phyloP scores from a whole-genome alignment of 2,797 vertebrate genomes.

The Clamator glandarius region DNA sequence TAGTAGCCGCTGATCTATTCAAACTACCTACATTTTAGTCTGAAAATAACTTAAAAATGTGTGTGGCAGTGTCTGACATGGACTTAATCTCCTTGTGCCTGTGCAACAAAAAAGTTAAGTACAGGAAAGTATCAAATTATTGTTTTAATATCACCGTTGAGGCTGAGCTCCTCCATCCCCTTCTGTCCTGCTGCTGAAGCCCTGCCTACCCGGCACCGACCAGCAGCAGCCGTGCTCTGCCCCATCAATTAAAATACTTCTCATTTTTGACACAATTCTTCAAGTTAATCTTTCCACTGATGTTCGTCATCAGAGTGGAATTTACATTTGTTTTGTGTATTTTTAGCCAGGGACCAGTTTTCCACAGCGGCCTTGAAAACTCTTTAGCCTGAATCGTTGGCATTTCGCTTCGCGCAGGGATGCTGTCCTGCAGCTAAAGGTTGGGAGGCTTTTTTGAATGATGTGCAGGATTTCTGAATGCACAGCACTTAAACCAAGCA shows the following conservation, averaged over 20 bases:
- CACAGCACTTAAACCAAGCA: background rate
- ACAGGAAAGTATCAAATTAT: background rate
- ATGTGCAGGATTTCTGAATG: background rate
- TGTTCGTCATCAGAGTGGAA: slow-evolving; percentile 37
- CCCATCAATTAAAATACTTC: slow-evolving; percentile 31
- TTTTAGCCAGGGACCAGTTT: slow-evolving; percentile 41
- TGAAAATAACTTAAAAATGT: accelerated
- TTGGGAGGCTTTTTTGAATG: background rate
- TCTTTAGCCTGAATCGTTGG: slow-evolving; percentile 34
- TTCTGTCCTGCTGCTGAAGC: background rate
- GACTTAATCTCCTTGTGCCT: background rate
- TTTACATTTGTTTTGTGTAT: slow-evolving; percentile 58
- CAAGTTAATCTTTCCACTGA: slow-evolving; percentile 27
- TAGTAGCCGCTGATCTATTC: background rate
- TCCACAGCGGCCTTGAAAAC: slow-evolving; percentile 56
- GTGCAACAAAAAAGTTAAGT: background rate
- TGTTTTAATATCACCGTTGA: background rate
- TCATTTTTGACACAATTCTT: slow-evolving; percentile 54
- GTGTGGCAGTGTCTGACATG: background rate
- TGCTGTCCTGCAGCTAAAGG: accelerated
- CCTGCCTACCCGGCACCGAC: background rate
- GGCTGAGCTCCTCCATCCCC: background rate
- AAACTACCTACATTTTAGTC: background rate
- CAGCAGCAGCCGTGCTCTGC: background rate
- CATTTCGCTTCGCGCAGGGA: background rate